Conservation (phyloP, 2,888 invertebrate species). For the Eilema caniola region DNA sequence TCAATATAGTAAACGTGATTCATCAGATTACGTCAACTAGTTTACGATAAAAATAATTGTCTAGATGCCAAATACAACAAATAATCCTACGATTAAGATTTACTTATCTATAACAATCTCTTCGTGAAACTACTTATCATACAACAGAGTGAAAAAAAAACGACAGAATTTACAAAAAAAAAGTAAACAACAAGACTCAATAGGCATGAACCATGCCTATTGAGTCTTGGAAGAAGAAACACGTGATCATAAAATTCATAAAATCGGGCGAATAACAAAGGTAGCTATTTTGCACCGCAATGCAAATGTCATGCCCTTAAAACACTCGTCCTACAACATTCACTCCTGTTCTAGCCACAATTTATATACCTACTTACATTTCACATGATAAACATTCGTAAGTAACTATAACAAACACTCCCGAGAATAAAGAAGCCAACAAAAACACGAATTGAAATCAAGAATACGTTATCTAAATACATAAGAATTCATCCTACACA, state of each 20-base stretch:
- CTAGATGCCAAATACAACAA: not conserved
- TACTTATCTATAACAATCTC: not conserved
- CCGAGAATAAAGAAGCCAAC: conserved; percentile 24
- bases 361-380: conserved; percentile 24
- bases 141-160: not conserved
- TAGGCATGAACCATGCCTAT: too few species aligned
- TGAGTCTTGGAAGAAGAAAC: conserved; percentile 11
- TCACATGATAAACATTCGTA: conserved; percentile 32
- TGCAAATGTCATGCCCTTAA: conserved; percentile 16
- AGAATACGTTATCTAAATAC: conserved; percentile 21
- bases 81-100: not conserved
- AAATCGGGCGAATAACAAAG: conserved; percentile 30
- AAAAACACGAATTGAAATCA: conserved; percentile 18
- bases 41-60: conserved; percentile 8
- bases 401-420: not conserved
- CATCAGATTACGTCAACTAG: conserved; percentile 33
- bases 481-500: conserved; percentile 28
- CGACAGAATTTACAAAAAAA: not conserved
- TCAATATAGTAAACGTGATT: conserved; percentile 23
- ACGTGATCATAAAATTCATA: conserved; percentile 23
- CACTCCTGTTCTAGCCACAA: conserved; percentile 17
- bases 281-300: conserved; percentile 18
- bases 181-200: not conserved
- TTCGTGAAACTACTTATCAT: not conserved
- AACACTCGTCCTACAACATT: conserved; percentile 18